Evolutionary conservation across 2,797 vertebrate species (phyloP).

Genomic region (Platyrinchus mystaceus): DNA sequence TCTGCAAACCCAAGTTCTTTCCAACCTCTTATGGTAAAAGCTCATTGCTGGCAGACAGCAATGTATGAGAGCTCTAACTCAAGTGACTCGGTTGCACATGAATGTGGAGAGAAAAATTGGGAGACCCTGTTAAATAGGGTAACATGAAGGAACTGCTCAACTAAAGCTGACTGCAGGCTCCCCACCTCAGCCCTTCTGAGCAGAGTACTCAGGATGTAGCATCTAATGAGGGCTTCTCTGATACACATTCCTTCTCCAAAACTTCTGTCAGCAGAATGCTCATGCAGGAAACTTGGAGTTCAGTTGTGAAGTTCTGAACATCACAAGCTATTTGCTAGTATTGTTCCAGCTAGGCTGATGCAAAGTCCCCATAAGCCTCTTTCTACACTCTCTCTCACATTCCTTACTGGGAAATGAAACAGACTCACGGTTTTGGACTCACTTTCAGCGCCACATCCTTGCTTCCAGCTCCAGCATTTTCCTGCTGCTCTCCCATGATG

Average conservation of each 20-base stretch:
- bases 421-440: rapidly evolving
- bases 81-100: neutral
- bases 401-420: neutral
- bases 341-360: neutral
- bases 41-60: neutral
- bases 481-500: neutral
- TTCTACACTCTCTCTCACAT: neutral
- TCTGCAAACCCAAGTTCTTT: neutral
- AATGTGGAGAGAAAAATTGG: neutral
- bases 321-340: neutral
- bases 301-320: neutral
- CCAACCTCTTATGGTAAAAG: neutral
- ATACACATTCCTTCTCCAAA: neutral
- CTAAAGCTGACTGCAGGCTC: neutral
- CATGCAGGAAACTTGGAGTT: neutral
- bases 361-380: neutral
- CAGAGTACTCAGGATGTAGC: neutral
- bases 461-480: neutral
- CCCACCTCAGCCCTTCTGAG: neutral
- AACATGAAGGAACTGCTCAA: neutral
- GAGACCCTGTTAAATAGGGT: neutral
- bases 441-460: neutral
- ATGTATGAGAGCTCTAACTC: neutral
- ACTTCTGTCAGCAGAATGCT: neutral
- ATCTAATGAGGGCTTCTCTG: neutral